These are phyloP conservation scores for Hylomyscus alleni DNA, from an alignment of 2,797 vertebrate genomes.

Conservation along the genomic window DNA sequence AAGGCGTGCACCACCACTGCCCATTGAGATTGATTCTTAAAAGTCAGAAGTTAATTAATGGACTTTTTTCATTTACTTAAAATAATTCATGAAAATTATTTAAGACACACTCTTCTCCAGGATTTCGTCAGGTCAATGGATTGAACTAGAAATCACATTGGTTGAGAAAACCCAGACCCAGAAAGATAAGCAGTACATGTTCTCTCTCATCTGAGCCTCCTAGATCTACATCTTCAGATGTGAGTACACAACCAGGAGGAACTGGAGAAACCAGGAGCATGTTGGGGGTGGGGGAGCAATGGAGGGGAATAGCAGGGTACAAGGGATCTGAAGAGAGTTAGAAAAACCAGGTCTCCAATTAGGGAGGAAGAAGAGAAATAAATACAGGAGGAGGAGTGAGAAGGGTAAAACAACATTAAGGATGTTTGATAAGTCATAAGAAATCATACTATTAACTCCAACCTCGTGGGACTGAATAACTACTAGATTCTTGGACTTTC, in stretches of 20 bases:
- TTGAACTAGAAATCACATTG: neutral
- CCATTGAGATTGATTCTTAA: neutral
- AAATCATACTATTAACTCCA: neutral
- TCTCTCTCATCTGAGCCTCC: neutral
- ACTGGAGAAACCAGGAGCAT: neutral
- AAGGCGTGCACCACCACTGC: no score
- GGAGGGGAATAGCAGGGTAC: neutral
- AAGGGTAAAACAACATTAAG: neutral
- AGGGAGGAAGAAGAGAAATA: neutral
- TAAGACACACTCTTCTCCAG: neutral
- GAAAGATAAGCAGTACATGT: neutral
- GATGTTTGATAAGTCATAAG: neutral
- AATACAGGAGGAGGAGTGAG: neutral
- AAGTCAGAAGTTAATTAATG: neutral
- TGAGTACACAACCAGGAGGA: neutral
- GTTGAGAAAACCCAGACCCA: neutral
- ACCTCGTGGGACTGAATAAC: neutral
- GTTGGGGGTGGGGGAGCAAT: neutral
- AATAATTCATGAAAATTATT: slow-evolving; percentile 17
- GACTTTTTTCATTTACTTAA: slow-evolving; percentile 31
- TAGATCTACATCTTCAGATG: neutral
- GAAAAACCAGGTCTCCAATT: neutral
- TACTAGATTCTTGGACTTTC: neutral
- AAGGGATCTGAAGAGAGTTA: neutral
- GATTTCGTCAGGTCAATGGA: neutral